Base-by-base conservation (phyloP, 1,140 invertebrate genomes). In the Dendroctonus valens region DNA sequence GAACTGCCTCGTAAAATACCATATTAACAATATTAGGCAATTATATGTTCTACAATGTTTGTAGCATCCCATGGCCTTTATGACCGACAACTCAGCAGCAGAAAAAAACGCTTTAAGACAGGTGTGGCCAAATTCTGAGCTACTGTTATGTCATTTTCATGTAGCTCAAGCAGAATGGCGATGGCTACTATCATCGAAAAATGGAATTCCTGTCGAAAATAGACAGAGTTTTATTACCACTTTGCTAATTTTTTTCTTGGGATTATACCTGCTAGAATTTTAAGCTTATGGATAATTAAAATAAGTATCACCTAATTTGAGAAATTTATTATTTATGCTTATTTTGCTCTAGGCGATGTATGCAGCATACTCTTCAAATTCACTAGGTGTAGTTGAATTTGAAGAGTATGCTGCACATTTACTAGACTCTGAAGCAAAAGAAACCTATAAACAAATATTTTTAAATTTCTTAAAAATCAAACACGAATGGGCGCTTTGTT, bases 61-160 rank as follows among this genome's bases (percentile, higher is more conserved):
- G 6, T 40, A 52, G 49, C 37, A 49, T 40, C 49, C 60, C 7
- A 9, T 15, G 12, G 7, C 38, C 38, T 59, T 65, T 49, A 14
- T 65, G 14, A 59, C 51, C 7, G 62, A 65, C 38, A 48, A 65
- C 38, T 58, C 39, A 41, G 37, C 37, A 58, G 52, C 62, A n/a
- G 62, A 58, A 49, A 15, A 65, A 50, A 59, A 7, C 7, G 62
- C 62, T 49, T 12, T 65, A 7, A 37, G 4, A 42, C 11, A 59
- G 7, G 15, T 49, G 6, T 65, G 52, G 52, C 62, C 62, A 6
- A 26, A 50, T 12, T 46, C 52, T 7, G 46, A 46, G 6, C 26
- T 11, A 11, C 41, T 65, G 9, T 49, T 65, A 3, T 65, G 54
- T 15, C 9, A 11, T 4, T 65, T 65, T 59, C 54, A 65, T 41